A percentile compares a stretch with the other conserved stretches of the same genome.
These are phyloP conservation scores for Venustaconcha ellipsiformis DNA, from an alignment of 1,140 invertebrate genomes.

Conservation along the genomic window DNA sequence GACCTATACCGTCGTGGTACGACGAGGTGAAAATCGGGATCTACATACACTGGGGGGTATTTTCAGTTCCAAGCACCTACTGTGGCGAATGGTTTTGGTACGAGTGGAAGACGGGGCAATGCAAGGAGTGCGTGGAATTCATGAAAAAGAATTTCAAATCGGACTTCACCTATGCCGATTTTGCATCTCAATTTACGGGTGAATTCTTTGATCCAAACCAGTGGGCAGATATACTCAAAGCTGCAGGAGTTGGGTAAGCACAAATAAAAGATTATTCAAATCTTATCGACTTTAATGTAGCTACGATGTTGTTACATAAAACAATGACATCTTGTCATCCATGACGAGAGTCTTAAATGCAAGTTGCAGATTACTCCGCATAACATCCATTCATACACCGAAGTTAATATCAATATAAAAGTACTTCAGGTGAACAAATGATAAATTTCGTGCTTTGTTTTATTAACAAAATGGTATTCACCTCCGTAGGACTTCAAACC, in stretches of 20 bases:
- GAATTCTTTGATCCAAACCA: constrained; percentile 44
- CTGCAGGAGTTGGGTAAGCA: constrained; percentile 42
- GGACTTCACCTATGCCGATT: constrained; percentile 55
- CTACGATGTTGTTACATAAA: too few species aligned
- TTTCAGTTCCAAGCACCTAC: constrained; percentile 59
- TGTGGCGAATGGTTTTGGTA: constrained; percentile 55
- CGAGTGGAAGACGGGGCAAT: constrained; percentile 42
- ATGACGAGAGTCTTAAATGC: too few species aligned
- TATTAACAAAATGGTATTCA: too few species aligned
- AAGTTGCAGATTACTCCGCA: too few species aligned
- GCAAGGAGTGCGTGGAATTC: constrained; percentile 36
- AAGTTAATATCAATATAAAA: too few species aligned
- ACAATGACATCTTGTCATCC: too few species aligned
- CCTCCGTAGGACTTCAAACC: too few species aligned
- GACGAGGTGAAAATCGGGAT: constrained; percentile 68
- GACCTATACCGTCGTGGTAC: constrained; percentile 68
- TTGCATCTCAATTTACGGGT: constrained; percentile 45
- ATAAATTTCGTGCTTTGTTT: too few species aligned
- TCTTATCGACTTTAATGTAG: too few species aligned
- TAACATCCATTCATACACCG: too few species aligned
- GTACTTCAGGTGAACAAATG: too few species aligned
- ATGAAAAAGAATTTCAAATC: constrained; percentile 58
- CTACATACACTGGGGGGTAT: constrained; percentile 58
- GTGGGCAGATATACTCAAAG: constrained; percentile 42
- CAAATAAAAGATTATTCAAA: too few species aligned